Evolutionary conservation across 2,888 invertebrate species (phyloP).

Genomic region (Eupithecia tripunctaria): DNA sequence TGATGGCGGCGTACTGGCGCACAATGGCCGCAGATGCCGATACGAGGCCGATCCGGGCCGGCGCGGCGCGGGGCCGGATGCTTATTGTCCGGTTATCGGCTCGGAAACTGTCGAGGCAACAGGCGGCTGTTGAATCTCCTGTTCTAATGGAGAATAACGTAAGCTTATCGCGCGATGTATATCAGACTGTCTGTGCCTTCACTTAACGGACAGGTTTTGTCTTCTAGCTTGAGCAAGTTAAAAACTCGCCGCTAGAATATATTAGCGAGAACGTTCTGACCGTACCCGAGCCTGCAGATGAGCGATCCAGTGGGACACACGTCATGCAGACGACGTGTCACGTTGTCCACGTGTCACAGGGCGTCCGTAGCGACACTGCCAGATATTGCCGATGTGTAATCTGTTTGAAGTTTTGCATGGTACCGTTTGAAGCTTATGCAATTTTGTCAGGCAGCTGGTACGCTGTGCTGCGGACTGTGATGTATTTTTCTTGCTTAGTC

Average conservation of each 20-base stretch:
- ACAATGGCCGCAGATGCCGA: neutral
- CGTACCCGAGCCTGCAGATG: neutral
- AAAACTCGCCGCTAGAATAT: neutral
- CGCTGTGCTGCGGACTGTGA: neutral
- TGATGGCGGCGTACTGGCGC: neutral
- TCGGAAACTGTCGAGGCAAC: constrained; percentile 39
- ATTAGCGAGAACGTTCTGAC: neutral
- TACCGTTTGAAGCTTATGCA: neutral
- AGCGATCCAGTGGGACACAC: neutral
- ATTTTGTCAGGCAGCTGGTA: neutral
- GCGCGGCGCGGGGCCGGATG: constrained; percentile 28
- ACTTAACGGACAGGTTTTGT: neutral
- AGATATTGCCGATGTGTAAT: neutral
- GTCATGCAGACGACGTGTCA: neutral
- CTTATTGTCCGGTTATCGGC: constrained; percentile 40
- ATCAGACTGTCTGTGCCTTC: neutral
- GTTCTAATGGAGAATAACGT: constrained; percentile 14
- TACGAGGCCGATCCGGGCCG: constrained; percentile 8
- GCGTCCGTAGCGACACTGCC: neutral
- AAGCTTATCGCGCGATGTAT: neutral
- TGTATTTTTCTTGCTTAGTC: neutral
- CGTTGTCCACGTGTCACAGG: neutral
- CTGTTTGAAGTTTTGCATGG: neutral
- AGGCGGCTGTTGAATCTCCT: constrained; percentile 34
- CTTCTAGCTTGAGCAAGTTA: neutral